Evolutionary conservation across 2,113 vertebrate genomes (phyloP).

Genomic region (Phylloscopus trochilus): DNA sequence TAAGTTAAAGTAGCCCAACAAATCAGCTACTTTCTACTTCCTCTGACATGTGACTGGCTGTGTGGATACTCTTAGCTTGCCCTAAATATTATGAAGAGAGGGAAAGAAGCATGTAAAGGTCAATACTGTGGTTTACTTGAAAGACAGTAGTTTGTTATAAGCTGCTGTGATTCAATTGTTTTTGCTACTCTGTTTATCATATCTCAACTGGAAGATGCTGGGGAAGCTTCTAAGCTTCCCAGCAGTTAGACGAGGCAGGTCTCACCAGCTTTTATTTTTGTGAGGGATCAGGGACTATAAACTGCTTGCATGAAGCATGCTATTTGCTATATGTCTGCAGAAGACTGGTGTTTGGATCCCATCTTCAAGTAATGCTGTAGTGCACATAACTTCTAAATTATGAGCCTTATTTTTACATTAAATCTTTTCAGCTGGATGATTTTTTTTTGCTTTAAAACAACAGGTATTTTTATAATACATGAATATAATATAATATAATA

Average conservation of each 20-base stretch:
- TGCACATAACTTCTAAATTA: neutral
- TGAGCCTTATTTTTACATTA: neutral
- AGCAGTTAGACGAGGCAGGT: neutral
- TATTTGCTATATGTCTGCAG: neutral
- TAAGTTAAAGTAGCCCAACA: neutral
- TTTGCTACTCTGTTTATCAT: conserved; percentile 3
- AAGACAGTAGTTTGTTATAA: neutral
- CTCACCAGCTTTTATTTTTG: neutral
- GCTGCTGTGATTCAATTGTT: neutral
- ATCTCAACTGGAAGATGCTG: neutral
- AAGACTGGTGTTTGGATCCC: neutral
- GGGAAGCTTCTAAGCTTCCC: neutral
- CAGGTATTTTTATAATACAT: neutral
- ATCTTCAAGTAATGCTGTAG: neutral
- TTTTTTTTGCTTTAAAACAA: neutral
- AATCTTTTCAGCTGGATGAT: neutral
- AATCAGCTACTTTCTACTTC: neutral
- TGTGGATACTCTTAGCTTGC: neutral
- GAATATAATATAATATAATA: neutral
- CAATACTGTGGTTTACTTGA: neutral
- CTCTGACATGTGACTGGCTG: neutral
- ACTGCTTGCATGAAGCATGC: neutral
- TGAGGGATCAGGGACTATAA: neutral
- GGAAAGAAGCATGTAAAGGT: neutral
- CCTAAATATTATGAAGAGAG: neutral